A percentile compares a stretch with the other conserved stretches of the same genome.
Conservation (phyloP, 30 jellyfish, hydroid and myxozoan genomes). For the Catostylus mosaicus region DNA sequence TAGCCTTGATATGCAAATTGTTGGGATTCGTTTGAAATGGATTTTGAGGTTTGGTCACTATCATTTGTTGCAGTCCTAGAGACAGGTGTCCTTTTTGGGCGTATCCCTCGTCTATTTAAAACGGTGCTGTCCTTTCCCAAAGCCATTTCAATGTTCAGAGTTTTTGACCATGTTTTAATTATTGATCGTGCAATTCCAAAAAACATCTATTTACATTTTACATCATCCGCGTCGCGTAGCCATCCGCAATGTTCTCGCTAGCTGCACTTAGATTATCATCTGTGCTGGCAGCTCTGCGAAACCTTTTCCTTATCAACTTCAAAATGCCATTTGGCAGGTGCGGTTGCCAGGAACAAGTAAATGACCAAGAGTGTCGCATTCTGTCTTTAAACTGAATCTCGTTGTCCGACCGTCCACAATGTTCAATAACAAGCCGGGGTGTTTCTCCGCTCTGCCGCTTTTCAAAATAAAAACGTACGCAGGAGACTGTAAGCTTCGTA, state of each 20-base stretch:
- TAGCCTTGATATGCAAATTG: no score
- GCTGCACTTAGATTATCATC: slow-evolving; percentile 34
- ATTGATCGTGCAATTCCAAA: no score
- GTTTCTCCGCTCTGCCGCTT: slow-evolving; percentile 76
- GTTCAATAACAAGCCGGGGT: slow-evolving; percentile 90
- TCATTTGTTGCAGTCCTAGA: no score
- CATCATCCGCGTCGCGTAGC: slow-evolving; percentile 18
- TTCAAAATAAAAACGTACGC: slow-evolving; percentile 93
- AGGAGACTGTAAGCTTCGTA: slow-evolving; percentile 82
- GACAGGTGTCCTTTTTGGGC: no score
- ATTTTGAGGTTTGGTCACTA: no score
- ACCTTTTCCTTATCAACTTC: slow-evolving; percentile 39
- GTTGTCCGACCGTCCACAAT: slow-evolving; percentile 82
- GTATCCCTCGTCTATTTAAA: no score
- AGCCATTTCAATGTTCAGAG: no score
- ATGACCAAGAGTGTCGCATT: slow-evolving; percentile 55
- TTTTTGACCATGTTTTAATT: no score
- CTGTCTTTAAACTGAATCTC: slow-evolving; percentile 59
- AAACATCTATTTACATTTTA: no score
- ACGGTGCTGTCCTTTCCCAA: no score
- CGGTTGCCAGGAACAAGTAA: slow-evolving; percentile 42
- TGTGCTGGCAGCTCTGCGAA: slow-evolving; percentile 30
- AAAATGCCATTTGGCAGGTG: slow-evolving; percentile 46
- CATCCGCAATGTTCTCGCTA: slow-evolving; percentile 27
- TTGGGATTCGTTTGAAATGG: no score